phyloP scores from a whole-genome alignment of 2,888 invertebrate species.

The Tricholauxania praeusta region DNA sequence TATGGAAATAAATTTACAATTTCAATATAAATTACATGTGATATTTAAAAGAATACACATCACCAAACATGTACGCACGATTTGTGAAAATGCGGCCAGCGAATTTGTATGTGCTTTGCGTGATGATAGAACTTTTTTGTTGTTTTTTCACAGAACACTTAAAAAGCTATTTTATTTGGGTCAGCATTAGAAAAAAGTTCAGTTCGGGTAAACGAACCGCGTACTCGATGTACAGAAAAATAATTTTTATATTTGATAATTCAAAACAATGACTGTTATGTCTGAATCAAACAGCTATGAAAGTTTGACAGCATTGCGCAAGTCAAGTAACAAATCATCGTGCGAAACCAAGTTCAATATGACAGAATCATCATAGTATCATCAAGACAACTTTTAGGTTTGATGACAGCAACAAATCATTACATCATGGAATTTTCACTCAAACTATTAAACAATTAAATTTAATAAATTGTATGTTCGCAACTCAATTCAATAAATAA shows the following conservation, averaged over 20 bases:
- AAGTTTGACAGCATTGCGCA: neutral
- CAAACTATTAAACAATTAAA: constrained; percentile 2
- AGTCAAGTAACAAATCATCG: neutral
- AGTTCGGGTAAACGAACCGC: constrained; percentile 33
- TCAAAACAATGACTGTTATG: constrained; percentile 3
- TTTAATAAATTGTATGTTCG: constrained; percentile 5
- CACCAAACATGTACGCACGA: no score
- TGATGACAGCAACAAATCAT: neutral
- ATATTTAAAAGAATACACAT: no score
- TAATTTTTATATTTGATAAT: neutral
- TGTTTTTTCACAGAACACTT: neutral
- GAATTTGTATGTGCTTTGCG: constrained; percentile 15
- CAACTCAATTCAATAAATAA: neutral
- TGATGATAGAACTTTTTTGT: constrained; percentile 14
- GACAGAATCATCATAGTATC: neutral
- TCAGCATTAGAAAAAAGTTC: constrained; percentile 24
- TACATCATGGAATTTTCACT: neutral
- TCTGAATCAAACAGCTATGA: neutral
- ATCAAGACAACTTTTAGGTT: neutral
- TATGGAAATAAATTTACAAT: no score
- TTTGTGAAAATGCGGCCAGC: no score
- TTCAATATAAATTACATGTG: no score
- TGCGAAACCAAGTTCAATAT: neutral
- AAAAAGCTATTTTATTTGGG: constrained; percentile 34
- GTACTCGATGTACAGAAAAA: constrained; percentile 7